A percentile compares a stretch with the other conserved stretches of the same genome.
Evolutionary conservation across 2,113 vertebrate genomes (phyloP).

Genomic region (Nymphicus hollandicus): DNA sequence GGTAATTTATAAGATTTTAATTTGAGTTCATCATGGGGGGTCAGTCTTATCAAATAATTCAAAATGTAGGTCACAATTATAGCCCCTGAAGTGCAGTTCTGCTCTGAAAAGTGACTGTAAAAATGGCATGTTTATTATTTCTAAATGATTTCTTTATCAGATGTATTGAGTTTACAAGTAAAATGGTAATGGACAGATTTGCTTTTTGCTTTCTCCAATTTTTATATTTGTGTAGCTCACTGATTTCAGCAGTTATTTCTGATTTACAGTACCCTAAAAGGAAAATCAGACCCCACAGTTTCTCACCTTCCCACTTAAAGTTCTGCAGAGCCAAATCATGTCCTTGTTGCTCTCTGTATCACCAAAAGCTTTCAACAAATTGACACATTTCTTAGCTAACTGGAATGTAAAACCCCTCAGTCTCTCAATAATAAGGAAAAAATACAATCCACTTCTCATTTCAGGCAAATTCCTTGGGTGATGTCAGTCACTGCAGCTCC

Average conservation of each 20-base stretch:
- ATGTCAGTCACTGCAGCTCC: neutral
- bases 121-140: slow-evolving; percentile 65
- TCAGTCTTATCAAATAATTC: slow-evolving; percentile 70
- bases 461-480: neutral
- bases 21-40: slow-evolving; percentile 66
- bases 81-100: slow-evolving; percentile 29
- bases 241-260: slow-evolving; percentile 2
- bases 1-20: slow-evolving; percentile 73
- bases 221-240: neutral
- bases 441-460: neutral
- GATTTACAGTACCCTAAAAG: neutral
- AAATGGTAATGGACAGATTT: slow-evolving; percentile 15
- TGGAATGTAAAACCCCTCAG: neutral
- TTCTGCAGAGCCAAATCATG: neutral
- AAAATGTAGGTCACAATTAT: slow-evolving; percentile 64
- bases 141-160: slow-evolving; percentile 54
- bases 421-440: neutral
- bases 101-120: slow-evolving; percentile 51
- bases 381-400: neutral
- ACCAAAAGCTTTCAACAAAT: slow-evolving; percentile 28
- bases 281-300: neutral
- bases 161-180: slow-evolving; percentile 19
- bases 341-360: neutral
- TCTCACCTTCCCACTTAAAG: neutral
- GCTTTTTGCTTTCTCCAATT: slow-evolving; percentile 8